A percentile compares a stretch with the other conserved stretches of the same genome.
Conservation (phyloP, 2,797 vertebrate species). For the Sebastes diaconus region DNA sequence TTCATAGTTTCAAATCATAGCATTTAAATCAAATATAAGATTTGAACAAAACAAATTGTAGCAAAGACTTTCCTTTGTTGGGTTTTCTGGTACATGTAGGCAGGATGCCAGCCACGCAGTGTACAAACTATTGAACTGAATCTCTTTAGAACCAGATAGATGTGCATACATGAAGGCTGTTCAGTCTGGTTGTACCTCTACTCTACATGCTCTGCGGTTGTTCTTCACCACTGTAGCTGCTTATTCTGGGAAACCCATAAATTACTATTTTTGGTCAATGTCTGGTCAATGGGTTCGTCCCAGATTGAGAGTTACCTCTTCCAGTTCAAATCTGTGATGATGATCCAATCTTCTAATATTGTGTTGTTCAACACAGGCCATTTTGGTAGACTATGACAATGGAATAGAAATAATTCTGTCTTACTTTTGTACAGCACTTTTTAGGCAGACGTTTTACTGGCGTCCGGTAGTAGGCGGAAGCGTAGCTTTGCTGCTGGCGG, state of each 20-base stretch:
- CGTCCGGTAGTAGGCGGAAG: no score
- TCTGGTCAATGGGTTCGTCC: neutral
- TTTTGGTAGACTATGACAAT: no score
- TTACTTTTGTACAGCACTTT: no score
- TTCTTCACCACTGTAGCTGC: neutral
- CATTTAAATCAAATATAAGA: neutral
- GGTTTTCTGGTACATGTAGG: neutral
- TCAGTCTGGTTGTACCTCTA: neutral
- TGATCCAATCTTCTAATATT: neutral
- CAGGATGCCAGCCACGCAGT: neutral
- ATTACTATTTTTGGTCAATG: neutral
- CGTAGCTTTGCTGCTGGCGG: no score
- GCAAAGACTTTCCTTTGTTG: neutral
- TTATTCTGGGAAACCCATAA: neutral
- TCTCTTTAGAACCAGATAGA: neutral
- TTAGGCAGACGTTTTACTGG: no score
- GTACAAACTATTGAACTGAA: neutral
- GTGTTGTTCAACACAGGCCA: neutral
- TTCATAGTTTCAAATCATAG: no score
- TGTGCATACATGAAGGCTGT: neutral
- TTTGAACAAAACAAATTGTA: neutral
- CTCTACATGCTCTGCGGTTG: neutral
- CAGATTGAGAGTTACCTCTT: neutral
- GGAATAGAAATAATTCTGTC: no score
- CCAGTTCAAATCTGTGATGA: neutral